Evolutionary conservation across 2,797 vertebrate species (phyloP).

Genomic region (Syngnathus acus): DNA sequence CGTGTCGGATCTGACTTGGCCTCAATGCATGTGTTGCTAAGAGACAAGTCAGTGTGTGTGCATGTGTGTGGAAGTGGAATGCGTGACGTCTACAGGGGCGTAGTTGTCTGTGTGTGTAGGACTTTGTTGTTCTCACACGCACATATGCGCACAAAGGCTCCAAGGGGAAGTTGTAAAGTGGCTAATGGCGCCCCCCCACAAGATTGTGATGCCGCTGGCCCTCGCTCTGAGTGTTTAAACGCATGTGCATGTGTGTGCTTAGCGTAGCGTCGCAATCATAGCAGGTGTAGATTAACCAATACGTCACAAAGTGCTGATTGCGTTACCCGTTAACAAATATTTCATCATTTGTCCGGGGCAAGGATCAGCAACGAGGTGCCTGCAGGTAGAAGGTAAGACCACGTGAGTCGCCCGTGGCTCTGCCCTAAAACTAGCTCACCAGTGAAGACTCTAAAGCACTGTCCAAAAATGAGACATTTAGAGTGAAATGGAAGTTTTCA

Average conservation of each 20-base stretch:
- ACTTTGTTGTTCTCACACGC: conserved; percentile 41
- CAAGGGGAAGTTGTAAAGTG: conserved; percentile 65
- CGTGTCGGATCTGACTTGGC: conserved; percentile 43
- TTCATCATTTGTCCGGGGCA: too few species aligned
- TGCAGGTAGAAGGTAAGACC: too few species aligned
- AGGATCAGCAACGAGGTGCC: too few species aligned
- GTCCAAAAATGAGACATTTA: not conserved
- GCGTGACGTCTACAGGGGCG: conserved; percentile 71
- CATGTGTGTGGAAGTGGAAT: conserved; percentile 56
- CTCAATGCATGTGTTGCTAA: conserved; percentile 55
- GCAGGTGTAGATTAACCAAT: conserved; percentile 48
- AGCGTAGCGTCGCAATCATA: conserved; percentile 7
- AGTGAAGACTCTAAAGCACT: too few species aligned
- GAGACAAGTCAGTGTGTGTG: conserved; percentile 38
- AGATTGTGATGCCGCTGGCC: conserved; percentile 38
- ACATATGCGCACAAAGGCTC: conserved; percentile 31
- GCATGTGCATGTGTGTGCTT: conserved; percentile 8
- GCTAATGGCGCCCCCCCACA: conserved; percentile 55
- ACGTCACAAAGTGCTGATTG: conserved; percentile 6
- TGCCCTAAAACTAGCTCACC: too few species aligned
- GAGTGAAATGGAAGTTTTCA: not conserved
- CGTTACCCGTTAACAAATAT: not conserved
- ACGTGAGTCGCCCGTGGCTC: too few species aligned
- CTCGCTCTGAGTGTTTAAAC: not conserved
- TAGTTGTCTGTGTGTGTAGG: conserved; percentile 45